Percentiles rank a stretch among this genome's conserved stretches.
Conservation (phyloP, 1,140 invertebrate genomes). For the Listronotus oregonensis region DNA sequence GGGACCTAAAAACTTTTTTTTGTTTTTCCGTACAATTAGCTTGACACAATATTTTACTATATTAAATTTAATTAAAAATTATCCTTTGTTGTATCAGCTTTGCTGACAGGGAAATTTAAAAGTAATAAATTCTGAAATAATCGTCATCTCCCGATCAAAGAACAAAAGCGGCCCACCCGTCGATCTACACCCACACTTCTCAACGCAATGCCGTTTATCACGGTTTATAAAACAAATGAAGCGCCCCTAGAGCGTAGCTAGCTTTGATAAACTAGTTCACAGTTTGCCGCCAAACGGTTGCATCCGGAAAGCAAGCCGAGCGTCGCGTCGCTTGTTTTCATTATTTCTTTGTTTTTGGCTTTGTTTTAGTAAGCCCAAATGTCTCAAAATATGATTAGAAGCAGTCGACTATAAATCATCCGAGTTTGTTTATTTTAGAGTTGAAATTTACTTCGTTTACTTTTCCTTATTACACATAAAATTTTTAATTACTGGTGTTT, state of each 20-base stretch:
- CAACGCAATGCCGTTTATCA: slow-evolving; percentile 28
- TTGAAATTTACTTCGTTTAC: too few species aligned
- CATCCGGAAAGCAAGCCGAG: slow-evolving; percentile 31
- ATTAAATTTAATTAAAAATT: too few species aligned
- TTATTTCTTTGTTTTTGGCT: slow-evolving; percentile 27
- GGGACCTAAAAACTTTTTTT: too few species aligned
- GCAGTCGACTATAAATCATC: slow-evolving; percentile 12
- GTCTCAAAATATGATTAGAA: slow-evolving; percentile 23
- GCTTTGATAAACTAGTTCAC: slow-evolving; percentile 37
- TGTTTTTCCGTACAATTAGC: too few species aligned
- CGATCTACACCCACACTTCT: background rate
- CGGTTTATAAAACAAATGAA: slow-evolving; percentile 39
- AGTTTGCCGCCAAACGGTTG: slow-evolving; percentile 36
- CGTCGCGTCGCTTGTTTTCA: slow-evolving; percentile 15
- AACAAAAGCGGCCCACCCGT: too few species aligned
- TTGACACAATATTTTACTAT: too few species aligned
- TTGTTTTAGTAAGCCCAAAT: slow-evolving; percentile 24
- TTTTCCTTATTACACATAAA: too few species aligned
- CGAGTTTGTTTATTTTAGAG: slow-evolving; percentile 2
- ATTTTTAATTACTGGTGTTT: too few species aligned
- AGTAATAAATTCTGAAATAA: too few species aligned
- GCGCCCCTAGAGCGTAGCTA: slow-evolving; percentile 28
- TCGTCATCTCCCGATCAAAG: too few species aligned
- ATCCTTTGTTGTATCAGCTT: too few species aligned
- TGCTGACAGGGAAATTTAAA: too few species aligned